Percentiles rank a stretch among this genome's conserved stretches.
Conservation (phyloP, 2,888 invertebrate species). For the Scaptomyza parva region DNA sequence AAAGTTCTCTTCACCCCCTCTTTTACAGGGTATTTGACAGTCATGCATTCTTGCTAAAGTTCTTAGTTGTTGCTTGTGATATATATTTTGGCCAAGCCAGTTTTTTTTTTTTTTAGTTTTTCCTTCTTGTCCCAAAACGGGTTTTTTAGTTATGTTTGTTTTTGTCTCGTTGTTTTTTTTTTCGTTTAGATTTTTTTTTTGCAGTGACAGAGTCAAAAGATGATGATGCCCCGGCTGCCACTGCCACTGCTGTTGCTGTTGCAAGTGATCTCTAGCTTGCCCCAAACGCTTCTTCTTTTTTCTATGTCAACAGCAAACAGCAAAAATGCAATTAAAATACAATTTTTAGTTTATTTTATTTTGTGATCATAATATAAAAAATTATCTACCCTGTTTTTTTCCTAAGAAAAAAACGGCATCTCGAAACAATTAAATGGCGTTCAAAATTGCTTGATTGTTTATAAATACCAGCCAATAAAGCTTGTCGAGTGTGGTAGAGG, state of each 20-base stretch:
- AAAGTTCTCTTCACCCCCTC: too few species aligned
- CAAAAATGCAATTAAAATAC: slow-evolving; percentile 71
- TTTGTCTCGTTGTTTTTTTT: too few species aligned
- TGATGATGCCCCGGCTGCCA: background rate
- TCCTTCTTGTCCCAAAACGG: slow-evolving; percentile 25
- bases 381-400: background rate
- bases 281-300: background rate
- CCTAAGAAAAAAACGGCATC: slow-evolving; percentile 28
- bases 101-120: slow-evolving; percentile 37
- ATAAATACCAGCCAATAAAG: slow-evolving; percentile 58
- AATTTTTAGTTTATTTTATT: slow-evolving; percentile 64
- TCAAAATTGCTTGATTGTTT: slow-evolving; percentile 62
- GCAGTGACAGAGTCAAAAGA: slow-evolving; percentile 1
- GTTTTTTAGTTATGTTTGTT: too few species aligned
- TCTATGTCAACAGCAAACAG: background rate
- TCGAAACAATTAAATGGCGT: slow-evolving; percentile 74
- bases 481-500: background rate
- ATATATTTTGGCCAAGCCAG: slow-evolving; percentile 56
- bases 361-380: slow-evolving; percentile 21
- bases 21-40: background rate
- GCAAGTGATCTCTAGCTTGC: slow-evolving; percentile 6
- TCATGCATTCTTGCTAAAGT: background rate
- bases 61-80: slow-evolving; percentile 5
- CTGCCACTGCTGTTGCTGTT: background rate
- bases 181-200: too few species aligned